phyloP scores from a whole-genome alignment of 2,113 vertebrate species.

The Brachypteracias leptosomus region DNA sequence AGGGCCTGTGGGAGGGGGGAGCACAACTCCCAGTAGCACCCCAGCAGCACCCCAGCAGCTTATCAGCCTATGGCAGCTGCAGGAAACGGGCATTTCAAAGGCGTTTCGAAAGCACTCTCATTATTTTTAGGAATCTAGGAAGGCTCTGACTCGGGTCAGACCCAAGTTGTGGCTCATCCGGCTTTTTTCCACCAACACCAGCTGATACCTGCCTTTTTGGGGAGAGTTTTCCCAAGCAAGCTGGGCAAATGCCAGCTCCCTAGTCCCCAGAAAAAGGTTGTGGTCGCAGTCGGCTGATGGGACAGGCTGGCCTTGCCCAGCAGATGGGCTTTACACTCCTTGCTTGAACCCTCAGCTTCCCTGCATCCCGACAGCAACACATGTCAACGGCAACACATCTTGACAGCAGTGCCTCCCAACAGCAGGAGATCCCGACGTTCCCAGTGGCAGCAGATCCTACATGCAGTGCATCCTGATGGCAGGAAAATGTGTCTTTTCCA shows the following conservation, averaged over 20 bases:
- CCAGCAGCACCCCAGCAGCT: too few relatives aligned
- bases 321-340: fast-evolving
- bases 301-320: neutral
- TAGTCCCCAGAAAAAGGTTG: fast-evolving
- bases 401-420: fast-evolving
- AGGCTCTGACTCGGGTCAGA: neutral
- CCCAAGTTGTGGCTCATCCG: neutral
- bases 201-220: fast-evolving
- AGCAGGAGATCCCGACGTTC: neutral
- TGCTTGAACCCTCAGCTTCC: neutral
- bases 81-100: neutral
- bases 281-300: neutral
- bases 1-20: neutral
- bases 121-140: neutral
- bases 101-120: neutral
- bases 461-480: fast-evolving
- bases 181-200: neutral
- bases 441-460: fast-evolving
- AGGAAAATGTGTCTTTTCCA: neutral
- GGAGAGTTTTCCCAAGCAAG: neutral
- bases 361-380: fast-evolving
- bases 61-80: neutral
- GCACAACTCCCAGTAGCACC: neutral
- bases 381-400: neutral
- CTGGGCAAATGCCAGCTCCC: neutral